Conservation (phyloP, 2,113 vertebrate genomes). For the Oreochromis aureus region DNA sequence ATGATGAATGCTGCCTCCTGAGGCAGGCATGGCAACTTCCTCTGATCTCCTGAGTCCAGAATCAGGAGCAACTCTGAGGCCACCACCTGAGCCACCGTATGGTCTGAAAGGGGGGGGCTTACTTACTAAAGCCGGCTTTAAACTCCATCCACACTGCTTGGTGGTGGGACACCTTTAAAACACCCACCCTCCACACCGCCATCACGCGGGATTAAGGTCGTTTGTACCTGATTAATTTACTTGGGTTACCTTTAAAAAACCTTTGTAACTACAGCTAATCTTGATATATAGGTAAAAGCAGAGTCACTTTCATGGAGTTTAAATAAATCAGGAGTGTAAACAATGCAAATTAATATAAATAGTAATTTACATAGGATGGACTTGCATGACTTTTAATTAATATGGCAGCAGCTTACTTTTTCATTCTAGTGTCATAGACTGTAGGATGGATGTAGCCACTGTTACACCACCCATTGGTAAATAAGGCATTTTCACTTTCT, state of each 20-base stretch:
- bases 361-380: neutral
- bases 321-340: neutral
- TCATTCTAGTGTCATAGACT: too few species aligned
- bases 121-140: neutral
- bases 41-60: neutral
- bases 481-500: neutral
- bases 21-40: neutral
- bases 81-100: neutral
- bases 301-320: neutral
- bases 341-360: neutral
- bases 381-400: neutral
- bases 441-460: neutral
- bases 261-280: neutral
- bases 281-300: neutral
- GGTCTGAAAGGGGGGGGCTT: neutral
- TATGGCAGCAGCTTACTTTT: neutral
- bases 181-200: neutral
- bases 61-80: neutral
- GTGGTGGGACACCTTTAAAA: neutral
- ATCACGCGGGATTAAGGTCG: fast-evolving
- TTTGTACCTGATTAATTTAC: neutral
- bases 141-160: neutral
- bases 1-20: neutral
- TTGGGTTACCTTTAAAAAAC: neutral
- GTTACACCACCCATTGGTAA: neutral